Evolutionary conservation across 1,140 invertebrate genomes (phyloP), one percentile per base, ranked within the genome.

Genomic region (Anagrus nilaparvatae): DNA sequence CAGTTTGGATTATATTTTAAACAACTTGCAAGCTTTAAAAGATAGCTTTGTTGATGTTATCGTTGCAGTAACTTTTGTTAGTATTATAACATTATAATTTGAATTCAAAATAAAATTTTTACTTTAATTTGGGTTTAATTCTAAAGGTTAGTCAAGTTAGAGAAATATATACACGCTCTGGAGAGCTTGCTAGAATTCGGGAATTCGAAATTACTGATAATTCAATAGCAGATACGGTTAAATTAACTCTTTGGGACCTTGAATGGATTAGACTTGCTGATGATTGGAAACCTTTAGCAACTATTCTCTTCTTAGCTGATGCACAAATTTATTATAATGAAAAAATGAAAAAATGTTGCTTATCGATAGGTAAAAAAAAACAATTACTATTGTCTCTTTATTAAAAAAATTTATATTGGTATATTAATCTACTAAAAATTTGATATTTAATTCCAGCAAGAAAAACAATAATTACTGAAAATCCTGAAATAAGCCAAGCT

Each of bases 381-480:
- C 40, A 27, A 16, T 13, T 7, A 28, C 25, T 32, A 24, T 16
- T 23, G 14, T 30, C 36, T 6, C 25, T 21, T 47, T 21, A 33
- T 39, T 35, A 0, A 17, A 37, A 0, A 24, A 25, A 18, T 37
- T 23, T 4, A 24, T 24, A 40, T 20, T 32, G 5, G n/a, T n/a
- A 30, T 1, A 27, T 12, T 32, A 16, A 25, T 24, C 5, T 20
- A 18, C 27, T 25, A 40, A 27, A 41, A 23, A 39, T 45, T 45
- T 12, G 27, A 43, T 44, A 27, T 40, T 35, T 14, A 37, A 24
- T 46, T 47, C 39, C 29, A 63, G 61, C 44, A 7, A 58, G 55
- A 21, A 65, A 62, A 45, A 69, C 67, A 5, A 28, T 72, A 8
- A 64, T 73, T 4, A 72, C 59, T 0, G 70, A 70, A 40, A 60